Evolutionary conservation across 2,888 invertebrate species (phyloP).

Genomic region (Clanis bilineata): DNA sequence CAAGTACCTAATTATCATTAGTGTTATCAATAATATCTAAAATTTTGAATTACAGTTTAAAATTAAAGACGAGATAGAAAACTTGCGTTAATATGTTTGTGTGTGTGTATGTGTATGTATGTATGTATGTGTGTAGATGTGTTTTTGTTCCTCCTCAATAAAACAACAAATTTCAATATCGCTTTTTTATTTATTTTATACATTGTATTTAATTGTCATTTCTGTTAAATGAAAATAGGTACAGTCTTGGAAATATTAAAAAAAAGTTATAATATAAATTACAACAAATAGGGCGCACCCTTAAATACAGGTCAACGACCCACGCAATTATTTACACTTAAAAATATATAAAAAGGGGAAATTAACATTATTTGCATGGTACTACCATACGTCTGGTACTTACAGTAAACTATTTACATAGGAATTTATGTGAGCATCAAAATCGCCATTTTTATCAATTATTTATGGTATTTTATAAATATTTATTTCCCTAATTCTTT

Average conservation of each 20-base stretch:
- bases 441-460: slow-evolving; percentile 1
- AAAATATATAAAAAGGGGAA: slow-evolving; percentile 29
- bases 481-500: slow-evolving; percentile 43
- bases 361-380: neutral
- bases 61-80: no score
- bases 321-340: slow-evolving; percentile 47
- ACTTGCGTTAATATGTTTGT: no score
- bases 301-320: slow-evolving; percentile 37
- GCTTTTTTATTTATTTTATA: slow-evolving; percentile 74
- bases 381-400: slow-evolving; percentile 10
- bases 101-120: no score
- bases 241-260: slow-evolving; percentile 75
- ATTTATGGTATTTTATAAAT: slow-evolving; percentile 22
- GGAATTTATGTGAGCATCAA: slow-evolving; percentile 43
- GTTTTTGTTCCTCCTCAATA: no score
- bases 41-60: no score
- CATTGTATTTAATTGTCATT: slow-evolving; percentile 74
- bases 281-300: slow-evolving; percentile 57
- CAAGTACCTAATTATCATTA: no score
- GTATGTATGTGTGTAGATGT: no score
- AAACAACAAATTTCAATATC: slow-evolving; percentile 60
- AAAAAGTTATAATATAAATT: slow-evolving; percentile 61
- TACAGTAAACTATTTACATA: slow-evolving; percentile 66
- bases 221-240: slow-evolving; percentile 72
- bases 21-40: no score